Percentiles rank a stretch among this genome's conserved stretches.
These are phyloP conservation scores for Steatornis caripensis DNA, from an alignment of 2,113 vertebrate species.

Conservation along the genomic window DNA sequence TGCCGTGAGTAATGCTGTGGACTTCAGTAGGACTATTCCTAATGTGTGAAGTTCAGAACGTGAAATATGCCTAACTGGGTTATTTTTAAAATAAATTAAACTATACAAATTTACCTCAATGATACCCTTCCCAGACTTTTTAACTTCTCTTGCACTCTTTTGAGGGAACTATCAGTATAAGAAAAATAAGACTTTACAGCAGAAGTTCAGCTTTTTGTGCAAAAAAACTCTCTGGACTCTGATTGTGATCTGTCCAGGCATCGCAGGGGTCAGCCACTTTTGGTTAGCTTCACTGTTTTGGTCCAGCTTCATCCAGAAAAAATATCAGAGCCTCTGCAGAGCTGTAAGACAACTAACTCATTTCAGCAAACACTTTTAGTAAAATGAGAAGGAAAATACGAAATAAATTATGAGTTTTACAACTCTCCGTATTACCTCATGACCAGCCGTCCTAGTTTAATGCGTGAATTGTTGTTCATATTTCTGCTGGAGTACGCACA, in stretches of 20 bases:
- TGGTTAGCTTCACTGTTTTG: not conserved
- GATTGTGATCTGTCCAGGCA: not conserved
- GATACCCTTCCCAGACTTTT: not conserved
- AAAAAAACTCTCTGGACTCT: not conserved
- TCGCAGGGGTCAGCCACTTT: fast-evolving
- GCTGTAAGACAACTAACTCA: not conserved
- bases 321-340: not conserved
- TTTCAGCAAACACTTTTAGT: not conserved
- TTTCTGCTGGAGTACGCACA: not conserved
- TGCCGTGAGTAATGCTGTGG: not conserved
- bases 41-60: fast-evolving
- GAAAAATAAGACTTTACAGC: not conserved
- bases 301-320: not conserved
- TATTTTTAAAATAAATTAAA: not conserved
- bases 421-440: not conserved
- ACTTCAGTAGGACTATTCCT: not conserved
- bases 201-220: not conserved
- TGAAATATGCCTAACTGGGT: not conserved
- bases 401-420: not conserved
- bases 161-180: not conserved
- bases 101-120: not conserved
- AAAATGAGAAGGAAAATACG: not conserved
- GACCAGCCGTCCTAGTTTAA: not conserved
- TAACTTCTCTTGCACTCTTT: not conserved
- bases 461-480: not conserved